Evolutionary conservation across 1,140 invertebrate species (phyloP).

Genomic region (Ladona fulva): DNA sequence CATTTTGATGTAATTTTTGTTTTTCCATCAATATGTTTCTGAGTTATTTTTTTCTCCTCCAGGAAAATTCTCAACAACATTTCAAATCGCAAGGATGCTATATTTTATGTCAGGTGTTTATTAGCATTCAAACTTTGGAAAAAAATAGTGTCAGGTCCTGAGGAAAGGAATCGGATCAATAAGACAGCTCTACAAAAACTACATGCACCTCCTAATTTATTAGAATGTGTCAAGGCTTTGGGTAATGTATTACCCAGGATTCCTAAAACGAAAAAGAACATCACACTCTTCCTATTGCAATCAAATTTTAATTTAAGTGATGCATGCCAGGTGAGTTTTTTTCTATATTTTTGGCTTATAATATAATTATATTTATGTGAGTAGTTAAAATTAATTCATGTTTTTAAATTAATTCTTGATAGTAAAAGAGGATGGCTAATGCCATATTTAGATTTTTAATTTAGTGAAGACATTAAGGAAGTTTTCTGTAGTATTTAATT

Average conservation of each 20-base stretch:
- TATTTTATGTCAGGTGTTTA: slow-evolving; percentile 36
- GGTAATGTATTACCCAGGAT: slow-evolving; percentile 33
- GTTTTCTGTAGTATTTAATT: too few species aligned
- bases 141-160: slow-evolving; percentile 31
- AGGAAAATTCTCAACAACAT: slow-evolving; percentile 35
- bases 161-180: slow-evolving; percentile 32
- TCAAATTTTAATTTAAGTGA: slow-evolving; percentile 34
- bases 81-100: slow-evolving; percentile 29
- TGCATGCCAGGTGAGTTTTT: slow-evolving; percentile 27
- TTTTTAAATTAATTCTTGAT: too few species aligned
- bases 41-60: slow-evolving; percentile 22
- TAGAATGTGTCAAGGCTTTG: slow-evolving; percentile 25
- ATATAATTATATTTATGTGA: too few species aligned
- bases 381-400: too few species aligned
- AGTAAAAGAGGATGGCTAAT: too few species aligned
- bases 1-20: too few species aligned
- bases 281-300: slow-evolving; percentile 32
- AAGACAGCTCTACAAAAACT: slow-evolving; percentile 30
- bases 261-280: slow-evolving; percentile 31
- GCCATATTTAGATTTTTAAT: too few species aligned
- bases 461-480: too few species aligned
- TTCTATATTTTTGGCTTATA: too few species aligned
- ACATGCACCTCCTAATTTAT: slow-evolving; percentile 26
- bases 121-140: slow-evolving; percentile 36
- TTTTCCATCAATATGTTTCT: too few species aligned